Evolutionary conservation across 2,113 vertebrate genomes (phyloP).

Genomic region (Zingel zingel): DNA sequence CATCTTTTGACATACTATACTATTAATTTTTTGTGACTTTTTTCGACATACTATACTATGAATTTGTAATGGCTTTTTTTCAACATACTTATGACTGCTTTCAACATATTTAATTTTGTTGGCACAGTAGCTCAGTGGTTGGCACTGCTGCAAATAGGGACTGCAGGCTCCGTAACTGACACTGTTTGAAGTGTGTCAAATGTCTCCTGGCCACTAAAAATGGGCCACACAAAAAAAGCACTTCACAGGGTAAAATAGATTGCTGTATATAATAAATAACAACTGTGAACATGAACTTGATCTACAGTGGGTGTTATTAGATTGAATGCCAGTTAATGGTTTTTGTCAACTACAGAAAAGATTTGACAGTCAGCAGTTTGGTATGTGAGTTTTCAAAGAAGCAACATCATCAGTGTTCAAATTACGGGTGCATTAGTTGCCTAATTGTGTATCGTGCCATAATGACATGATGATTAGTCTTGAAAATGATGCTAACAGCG

Average conservation of each 20-base stretch:
- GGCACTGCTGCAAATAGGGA: no score
- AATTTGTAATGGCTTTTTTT: no score
- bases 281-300: constrained; percentile 1
- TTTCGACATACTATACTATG: no score
- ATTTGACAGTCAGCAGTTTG: constrained; percentile 2
- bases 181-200: background rate
- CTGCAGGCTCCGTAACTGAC: no score
- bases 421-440: background rate
- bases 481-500: background rate
- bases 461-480: background rate
- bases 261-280: constrained; percentile 7
- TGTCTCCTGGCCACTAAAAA: background rate
- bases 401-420: background rate
- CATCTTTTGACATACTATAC: no score
- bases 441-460: background rate
- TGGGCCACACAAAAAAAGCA: background rate
- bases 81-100: no score
- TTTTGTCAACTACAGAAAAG: background rate
- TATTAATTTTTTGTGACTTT: no score
- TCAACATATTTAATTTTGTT: no score
- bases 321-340: constrained; percentile 5
- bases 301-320: constrained; percentile 2
- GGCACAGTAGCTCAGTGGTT: no score
- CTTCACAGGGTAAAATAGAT: constrained; percentile 14
- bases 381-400: background rate